Evolutionary conservation across 1,140 invertebrate genomes (phyloP), one percentile per base, ranked within the genome.

Genomic region (Cydia fagiglandana): DNA sequence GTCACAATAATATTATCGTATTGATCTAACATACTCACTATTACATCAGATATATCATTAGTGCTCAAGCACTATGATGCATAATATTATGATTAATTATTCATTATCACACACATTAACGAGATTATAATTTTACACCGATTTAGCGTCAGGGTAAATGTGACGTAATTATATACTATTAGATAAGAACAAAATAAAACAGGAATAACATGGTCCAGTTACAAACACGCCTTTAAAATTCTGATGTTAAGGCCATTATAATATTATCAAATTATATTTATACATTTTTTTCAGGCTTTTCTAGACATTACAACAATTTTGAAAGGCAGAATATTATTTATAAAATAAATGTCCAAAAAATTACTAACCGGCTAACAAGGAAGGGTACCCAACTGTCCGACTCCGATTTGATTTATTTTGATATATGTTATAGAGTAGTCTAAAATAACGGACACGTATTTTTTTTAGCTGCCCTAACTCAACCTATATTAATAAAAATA

Each of bases 41-140:
- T 47, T 47, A 47, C 3, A 47, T 3, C 12, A 47, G 12, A 47
- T 47, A 13, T 47, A 47, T 47, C 15, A n/a, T n/a, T n/a, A 47
- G 45, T 15, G 45, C 45, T 47, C 15, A 47, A 10, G 45, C 45
- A 47, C 45, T 10, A 47, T 7, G n/a, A 13, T 47, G 45, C 13
- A 50, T 13, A 50, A 13, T n/a, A 50, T 4, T 50, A 50, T 50
- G 2, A 17, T 56, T 56, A 56, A 7, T 56, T 68, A 15, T 68
- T 68, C 38, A 68, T 68, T 68, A 68, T 68, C 64, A 68, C 64
- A 7, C 64, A 68, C 30, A 34, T 34, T 68, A 41, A 61, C 12
- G 66, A 70, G 38, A 70, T 70, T 70, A 17, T 30, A 24, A 68
- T 38, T 34, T 66, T 38, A 17, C 66, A 70, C n/a, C 66, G 10